Evolutionary conservation across 2,888 invertebrate species (phyloP).

Genomic region (Cyclophora punctaria): DNA sequence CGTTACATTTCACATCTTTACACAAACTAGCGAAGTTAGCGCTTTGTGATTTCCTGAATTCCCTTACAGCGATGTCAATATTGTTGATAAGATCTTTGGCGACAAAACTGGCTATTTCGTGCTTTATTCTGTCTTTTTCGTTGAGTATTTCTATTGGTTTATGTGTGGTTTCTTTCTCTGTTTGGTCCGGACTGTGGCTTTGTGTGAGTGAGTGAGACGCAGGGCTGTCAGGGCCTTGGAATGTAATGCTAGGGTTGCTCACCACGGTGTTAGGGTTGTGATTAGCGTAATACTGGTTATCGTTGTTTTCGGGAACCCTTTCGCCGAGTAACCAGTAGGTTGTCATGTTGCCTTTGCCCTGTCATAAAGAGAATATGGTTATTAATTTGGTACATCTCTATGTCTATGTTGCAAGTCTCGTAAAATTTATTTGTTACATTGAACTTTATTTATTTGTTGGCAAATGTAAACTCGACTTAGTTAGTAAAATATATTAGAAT

Average conservation of each 20-base stretch:
- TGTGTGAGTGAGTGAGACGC: constrained; percentile 59
- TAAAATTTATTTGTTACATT: no score
- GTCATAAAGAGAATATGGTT: constrained; percentile 20
- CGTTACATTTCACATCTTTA: constrained; percentile 39
- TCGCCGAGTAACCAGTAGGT: constrained; percentile 93
- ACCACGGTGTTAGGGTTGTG: constrained; percentile 29
- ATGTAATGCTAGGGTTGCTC: constrained; percentile 62
- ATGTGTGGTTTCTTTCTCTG: constrained; percentile 40
- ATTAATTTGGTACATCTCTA: no score
- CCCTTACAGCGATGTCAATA: constrained; percentile 58
- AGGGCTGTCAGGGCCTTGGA: constrained; percentile 67
- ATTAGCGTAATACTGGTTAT: constrained; percentile 29
- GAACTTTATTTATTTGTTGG: no score
- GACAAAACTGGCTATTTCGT: constrained; percentile 64
- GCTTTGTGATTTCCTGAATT: constrained; percentile 60
- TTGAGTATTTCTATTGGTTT: constrained; percentile 44
- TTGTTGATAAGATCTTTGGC: constrained; percentile 66
- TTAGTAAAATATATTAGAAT: no score
- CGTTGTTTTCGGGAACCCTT: constrained; percentile 42
- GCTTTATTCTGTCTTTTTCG: constrained; percentile 61
- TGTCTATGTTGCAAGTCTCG: no score
- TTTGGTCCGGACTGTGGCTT: constrained; percentile 54
- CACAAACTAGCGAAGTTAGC: constrained; percentile 37
- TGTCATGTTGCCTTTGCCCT: constrained; percentile 92
- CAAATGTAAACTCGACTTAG: no score